Evolutionary conservation across 1,140 invertebrate species (phyloP), one percentile per base, ranked within the genome.

Genomic region (Drosophila pectinifera): DNA sequence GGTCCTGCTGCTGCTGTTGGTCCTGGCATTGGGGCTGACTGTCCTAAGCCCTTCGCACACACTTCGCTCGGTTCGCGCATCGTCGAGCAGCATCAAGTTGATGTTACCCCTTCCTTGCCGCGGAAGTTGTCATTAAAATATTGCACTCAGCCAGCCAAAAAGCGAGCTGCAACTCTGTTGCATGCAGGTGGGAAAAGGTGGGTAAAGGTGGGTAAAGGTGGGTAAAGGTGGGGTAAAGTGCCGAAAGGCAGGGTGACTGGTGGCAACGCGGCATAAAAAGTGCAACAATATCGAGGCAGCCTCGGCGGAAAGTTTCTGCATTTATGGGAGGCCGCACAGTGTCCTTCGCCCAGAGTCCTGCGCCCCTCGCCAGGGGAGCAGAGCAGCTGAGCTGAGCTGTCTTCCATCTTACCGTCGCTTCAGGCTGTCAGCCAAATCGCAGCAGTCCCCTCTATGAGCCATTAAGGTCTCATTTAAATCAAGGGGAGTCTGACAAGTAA

Each of bases 41-140:
- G 64, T 43, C 34, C 57, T 75, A 65, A 65, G 65, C 56, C 72
- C 43, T 63, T 73, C 74, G 69, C 38, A 41, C 61, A 46, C 31
- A 61, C 36, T 76, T 54, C 42, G 63, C 56, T 48, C 14, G 41
- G 49, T 55, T 77, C 42, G 63, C 74, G 74, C 74, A 78, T 78
- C 74, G 65, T 34, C 64, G 74, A 56, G 54, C 57, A 76, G 48
- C 64, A 70, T 70, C 55, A 51, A 61, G 42, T 69, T 61, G 48
- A 55, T 78, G 62, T 77, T 43, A 4, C 16, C 43, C 22, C 31
- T 18, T 7, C 8, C 8, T 4, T 10, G 8, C 8, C 43, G 48
- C 24, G 38, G 46, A 74, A 74, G 72, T 69, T 80, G 70, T 80
- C 78, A 80, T 80, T 80, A 80, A 77, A 80, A 80, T 70, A 80